Base-by-base conservation (phyloP, 1,140 invertebrate species). In the Zaprionus gabonicus region DNA sequence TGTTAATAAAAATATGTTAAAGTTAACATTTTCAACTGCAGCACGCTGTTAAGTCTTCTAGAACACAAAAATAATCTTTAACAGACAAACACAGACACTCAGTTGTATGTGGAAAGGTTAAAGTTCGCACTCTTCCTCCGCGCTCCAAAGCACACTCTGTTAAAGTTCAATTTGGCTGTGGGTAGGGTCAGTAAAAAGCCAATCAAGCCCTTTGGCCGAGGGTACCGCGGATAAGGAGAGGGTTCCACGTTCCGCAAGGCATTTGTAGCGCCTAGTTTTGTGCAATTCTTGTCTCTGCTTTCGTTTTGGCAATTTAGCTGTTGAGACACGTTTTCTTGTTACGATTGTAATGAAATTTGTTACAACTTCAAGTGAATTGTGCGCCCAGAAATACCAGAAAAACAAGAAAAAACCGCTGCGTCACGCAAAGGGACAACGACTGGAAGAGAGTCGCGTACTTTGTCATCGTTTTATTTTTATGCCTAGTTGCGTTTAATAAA, bases 261-360 rank as follows among this genome's bases (percentile, higher is more conserved):
- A n/a, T 1, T 23, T 55, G 38, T 25, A 57, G 56, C 41, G 59
- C 55, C 60, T 65, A 59, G 67, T 71, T 71, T 53, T 71, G 55
- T 53, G 73, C 73, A 73, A 68, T 60, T 78, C 72, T 70, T 86
- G 71, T 81, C 65, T 78, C 68, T 81, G 64, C 77, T 72, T 87
- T 63, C 55, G 78, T 68, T 74, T 80, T 72, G 78, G 85, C 85
- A 88, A 88, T 88, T 88, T 88, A 82, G 85, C 78, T 67, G 85
- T 90, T 85, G 85, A 80, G 86, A 88, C 85, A 88, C 85, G 85
- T 88, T 88, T 90, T 90, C 85, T 80, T 80, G 78, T 88, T 90
- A 88, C 85, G 85, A 88, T 85, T 90, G 79, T 90, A 88, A 90
- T 88, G 85, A 90, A 88, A 90, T 88, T 88, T 90, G 85, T 80